phyloP scores from a whole-genome alignment of 2,113 vertebrate genomes.

The Ascaphus truei region DNA sequence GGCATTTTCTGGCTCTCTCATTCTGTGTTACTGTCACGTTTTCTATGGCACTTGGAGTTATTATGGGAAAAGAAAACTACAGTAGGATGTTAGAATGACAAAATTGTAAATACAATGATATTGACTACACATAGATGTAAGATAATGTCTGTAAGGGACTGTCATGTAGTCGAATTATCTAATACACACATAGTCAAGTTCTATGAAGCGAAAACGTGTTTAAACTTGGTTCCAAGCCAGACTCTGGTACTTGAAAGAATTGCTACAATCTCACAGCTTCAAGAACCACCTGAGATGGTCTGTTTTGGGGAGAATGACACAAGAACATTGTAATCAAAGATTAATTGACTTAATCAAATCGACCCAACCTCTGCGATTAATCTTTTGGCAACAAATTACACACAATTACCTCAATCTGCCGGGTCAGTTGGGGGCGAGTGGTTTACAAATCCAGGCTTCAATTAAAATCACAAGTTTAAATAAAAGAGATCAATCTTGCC shows the following conservation, averaged over 20 bases:
- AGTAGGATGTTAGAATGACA: too few relatives aligned
- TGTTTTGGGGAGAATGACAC: conserved; percentile 39
- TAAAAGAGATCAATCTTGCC: conserved; percentile 25
- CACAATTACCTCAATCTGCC: conserved; percentile 50
- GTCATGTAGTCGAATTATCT: too few relatives aligned
- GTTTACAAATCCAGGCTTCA: conserved; percentile 18
- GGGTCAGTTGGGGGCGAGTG: conserved; percentile 39
- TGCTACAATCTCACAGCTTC: neutral
- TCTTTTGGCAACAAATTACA: conserved; percentile 61
- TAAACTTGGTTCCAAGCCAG: neutral
- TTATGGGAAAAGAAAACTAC: too few relatives aligned
- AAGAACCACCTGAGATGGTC: conserved; percentile 4
- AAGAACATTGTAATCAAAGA: conserved; percentile 54
- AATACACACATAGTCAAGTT: too few relatives aligned
- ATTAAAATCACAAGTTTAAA: conserved; percentile 24
- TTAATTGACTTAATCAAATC: conserved; percentile 63
- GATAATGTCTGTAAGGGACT: too few relatives aligned
- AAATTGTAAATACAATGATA: too few relatives aligned
- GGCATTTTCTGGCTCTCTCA: too few relatives aligned
- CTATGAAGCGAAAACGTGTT: too few relatives aligned
- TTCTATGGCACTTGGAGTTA: too few relatives aligned
- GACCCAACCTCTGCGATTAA: conserved; percentile 57
- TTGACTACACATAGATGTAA: too few relatives aligned
- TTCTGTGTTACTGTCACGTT: too few relatives aligned
- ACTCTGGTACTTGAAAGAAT: too few relatives aligned